Percentiles rank a stretch among this genome's conserved stretches.
These are phyloP conservation scores for Mesopsocus fuscifrons DNA, from an alignment of 2,888 invertebrate genomes.

Conservation along the genomic window DNA sequence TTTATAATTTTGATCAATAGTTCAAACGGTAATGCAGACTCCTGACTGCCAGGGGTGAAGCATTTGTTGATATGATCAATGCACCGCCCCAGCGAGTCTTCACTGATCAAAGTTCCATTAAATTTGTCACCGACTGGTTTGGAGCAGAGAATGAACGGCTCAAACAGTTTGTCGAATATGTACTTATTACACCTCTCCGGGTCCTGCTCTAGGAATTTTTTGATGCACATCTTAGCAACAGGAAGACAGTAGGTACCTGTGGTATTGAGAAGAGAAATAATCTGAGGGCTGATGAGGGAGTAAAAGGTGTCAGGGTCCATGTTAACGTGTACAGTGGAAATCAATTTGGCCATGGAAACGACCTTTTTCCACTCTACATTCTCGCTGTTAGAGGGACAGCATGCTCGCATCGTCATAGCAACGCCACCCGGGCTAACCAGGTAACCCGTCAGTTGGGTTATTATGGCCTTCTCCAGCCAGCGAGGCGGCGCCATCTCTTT, in stretches of 20 bases:
- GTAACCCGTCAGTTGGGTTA: constrained; percentile 36
- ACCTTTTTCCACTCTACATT: constrained; percentile 46
- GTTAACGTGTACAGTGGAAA: constrained; percentile 33
- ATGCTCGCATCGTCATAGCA: constrained; percentile 38
- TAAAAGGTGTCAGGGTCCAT: constrained; percentile 30
- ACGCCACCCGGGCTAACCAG: constrained; percentile 42
- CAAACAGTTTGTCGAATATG: constrained; percentile 10
- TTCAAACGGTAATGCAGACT: constrained; percentile 21
- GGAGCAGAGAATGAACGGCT: constrained; percentile 3
- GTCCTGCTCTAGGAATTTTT: constrained; percentile 9
- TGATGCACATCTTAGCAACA: constrained; percentile 19
- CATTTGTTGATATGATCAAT: constrained; percentile 23
- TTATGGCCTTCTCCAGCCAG: constrained; percentile 42
- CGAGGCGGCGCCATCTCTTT: constrained; percentile 25
- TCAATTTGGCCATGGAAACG: constrained; percentile 43
- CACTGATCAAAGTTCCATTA: constrained; percentile 15
- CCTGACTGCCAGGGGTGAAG: constrained; percentile 22
- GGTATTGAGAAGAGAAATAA: constrained; percentile 15
- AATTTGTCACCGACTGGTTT: background rate
- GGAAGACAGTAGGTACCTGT: constrained; percentile 25
- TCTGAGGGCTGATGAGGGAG: constrained; percentile 24
- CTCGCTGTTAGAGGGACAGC: constrained; percentile 38
- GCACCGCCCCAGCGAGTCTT: constrained; percentile 22
- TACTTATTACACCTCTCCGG: constrained; percentile 7
- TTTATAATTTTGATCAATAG: constrained; percentile 19